Evolutionary conservation across 2,113 vertebrate species (phyloP).

Genomic region (Archilochus colubris): DNA sequence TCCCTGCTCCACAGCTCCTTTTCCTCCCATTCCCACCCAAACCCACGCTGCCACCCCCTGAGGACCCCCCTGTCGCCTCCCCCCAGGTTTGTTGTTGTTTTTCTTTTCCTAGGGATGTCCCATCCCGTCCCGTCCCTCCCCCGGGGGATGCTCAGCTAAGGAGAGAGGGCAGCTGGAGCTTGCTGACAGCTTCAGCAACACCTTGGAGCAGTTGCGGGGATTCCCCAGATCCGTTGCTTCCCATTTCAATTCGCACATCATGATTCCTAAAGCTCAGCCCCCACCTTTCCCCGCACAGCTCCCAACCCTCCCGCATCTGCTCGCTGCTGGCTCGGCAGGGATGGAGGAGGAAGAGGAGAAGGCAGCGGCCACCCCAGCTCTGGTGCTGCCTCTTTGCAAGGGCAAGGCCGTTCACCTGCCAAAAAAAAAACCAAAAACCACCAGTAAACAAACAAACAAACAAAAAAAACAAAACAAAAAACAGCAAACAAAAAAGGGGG

Average conservation of each 20-base stretch:
- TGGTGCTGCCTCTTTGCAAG: background rate
- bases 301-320: background rate
- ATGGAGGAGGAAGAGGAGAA: background rate
- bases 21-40: background rate
- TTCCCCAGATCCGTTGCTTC: slow-evolving; percentile 62
- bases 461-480: no score
- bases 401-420: background rate
- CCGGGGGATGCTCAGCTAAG: background rate
- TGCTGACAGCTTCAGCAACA: slow-evolving; percentile 74
- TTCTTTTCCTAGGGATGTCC: background rate
- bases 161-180: slow-evolving; percentile 47
- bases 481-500: no score
- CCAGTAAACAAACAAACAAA: no score
- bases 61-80: background rate
- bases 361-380: background rate
- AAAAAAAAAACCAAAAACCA: no score
- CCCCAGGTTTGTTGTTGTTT: no score
- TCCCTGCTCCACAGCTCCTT: rapidly evolving
- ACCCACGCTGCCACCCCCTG: background rate
- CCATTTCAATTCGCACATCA: slow-evolving; percentile 73
- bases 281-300: slow-evolving; percentile 45
- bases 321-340: background rate
- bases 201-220: slow-evolving; percentile 65
- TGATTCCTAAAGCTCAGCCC: slow-evolving; percentile 67
- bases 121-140: background rate